phyloP scores from a whole-genome alignment of 2,113 vertebrate species.

The Colaptes auratus region DNA sequence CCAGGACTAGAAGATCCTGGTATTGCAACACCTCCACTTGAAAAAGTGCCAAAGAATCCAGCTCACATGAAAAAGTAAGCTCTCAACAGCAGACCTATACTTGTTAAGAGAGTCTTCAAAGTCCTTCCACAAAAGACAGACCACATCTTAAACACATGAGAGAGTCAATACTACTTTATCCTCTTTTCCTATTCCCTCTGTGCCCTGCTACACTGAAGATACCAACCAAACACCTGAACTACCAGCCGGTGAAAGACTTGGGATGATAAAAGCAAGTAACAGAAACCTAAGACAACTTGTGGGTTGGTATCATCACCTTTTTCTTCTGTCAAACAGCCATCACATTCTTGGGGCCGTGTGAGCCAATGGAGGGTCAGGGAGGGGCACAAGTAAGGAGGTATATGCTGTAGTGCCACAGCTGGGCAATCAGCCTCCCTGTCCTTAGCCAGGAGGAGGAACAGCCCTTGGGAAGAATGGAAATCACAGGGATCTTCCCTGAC shows the following conservation, averaged over 20 bases:
- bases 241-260: fast-evolving
- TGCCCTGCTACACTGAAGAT: background rate
- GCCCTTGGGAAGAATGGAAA: background rate
- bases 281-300: background rate
- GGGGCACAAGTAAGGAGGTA: background rate
- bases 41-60: background rate
- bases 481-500: background rate
- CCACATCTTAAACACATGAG: background rate
- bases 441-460: background rate
- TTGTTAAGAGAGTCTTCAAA: background rate
- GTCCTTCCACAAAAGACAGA: background rate
- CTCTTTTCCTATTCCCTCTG: background rate
- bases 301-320: background rate
- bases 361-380: background rate
- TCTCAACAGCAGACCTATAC: background rate
- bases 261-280: background rate
- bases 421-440: background rate
- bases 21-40: background rate
- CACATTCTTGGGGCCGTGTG: background rate
- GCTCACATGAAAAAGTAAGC: background rate
- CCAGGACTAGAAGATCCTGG: background rate
- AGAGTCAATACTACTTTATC: background rate
- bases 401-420: background rate
- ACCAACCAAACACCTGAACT: background rate
- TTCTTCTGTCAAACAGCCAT: background rate